These are phyloP conservation scores for Epirrita christyi DNA, from an alignment of 2,888 invertebrate genomes.

Conservation along the genomic window DNA sequence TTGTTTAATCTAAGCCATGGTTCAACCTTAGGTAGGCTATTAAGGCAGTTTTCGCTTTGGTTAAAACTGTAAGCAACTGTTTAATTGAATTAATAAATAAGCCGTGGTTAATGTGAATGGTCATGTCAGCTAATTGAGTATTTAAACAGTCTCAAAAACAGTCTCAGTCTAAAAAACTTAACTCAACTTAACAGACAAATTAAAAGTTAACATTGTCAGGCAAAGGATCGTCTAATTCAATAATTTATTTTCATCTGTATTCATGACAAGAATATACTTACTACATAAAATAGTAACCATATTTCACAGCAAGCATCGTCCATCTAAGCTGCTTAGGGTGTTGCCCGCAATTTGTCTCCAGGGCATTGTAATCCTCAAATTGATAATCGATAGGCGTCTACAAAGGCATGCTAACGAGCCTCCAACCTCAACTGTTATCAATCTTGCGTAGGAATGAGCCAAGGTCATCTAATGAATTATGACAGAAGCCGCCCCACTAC, in stretches of 20 bases:
- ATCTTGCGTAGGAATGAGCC: conserved; percentile 53
- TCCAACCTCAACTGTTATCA: conserved; percentile 51
- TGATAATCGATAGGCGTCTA: conserved; percentile 67
- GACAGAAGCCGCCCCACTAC: conserved; percentile 44
- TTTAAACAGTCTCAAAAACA: too few relatives aligned
- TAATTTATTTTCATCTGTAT: neutral
- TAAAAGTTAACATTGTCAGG: too few relatives aligned
- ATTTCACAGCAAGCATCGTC: conserved; percentile 47
- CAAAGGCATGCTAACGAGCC: conserved; percentile 64
- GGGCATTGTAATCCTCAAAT: conserved; percentile 62
- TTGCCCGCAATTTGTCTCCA: conserved; percentile 59
- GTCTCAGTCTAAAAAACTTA: too few relatives aligned
- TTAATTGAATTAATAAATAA: too few relatives aligned
- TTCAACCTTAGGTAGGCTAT: too few relatives aligned
- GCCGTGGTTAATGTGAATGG: too few relatives aligned
- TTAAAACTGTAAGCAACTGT: too few relatives aligned
- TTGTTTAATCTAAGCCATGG: too few relatives aligned
- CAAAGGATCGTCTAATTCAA: too few relatives aligned
- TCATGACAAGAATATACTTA: neutral
- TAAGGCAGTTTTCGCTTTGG: too few relatives aligned
- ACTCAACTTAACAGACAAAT: too few relatives aligned
- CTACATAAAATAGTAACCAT: conserved; percentile 15
- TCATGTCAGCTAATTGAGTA: too few relatives aligned
- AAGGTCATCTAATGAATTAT: conserved; percentile 53
- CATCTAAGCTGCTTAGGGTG: conserved; percentile 44